Base-by-base conservation (phyloP, 2,888 invertebrate species). In the Diloba caeruleocephala region DNA sequence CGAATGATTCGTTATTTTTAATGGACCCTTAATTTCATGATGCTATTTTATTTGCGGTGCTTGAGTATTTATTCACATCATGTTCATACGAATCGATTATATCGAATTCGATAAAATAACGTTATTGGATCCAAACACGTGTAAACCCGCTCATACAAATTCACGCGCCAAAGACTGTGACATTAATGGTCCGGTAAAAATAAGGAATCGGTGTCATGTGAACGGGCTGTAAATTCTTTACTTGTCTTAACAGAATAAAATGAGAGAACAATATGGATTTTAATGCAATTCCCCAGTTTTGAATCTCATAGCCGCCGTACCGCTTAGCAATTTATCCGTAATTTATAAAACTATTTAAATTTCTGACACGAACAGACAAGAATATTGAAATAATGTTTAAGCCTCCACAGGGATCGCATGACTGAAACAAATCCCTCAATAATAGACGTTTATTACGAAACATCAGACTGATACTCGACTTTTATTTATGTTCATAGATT, bases 391-490 rank as follows among this genome's bases (percentile, higher is more conserved):
- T 54, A 65, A 38, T 5, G 33, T 49, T 26, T 31, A 34, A 33
- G 36, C 23, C 15, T 39, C 43, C 13, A 54, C 58, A 50, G 46
- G 50, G 51, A 60, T 78, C 49, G 76, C 76, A 68, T 76, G 76
- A 68, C 66, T 66, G 46, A 55, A 60, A 54, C 41, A 43, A 53
- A 78, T 77, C 58, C 61, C 64, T 74, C 71, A 78, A 72, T 57
- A 45, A 71, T 71, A 37, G 58, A 68, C 65, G 55, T 57, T 51
- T 60, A 60, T 76, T 74, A 64, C 55, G 36, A 37, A 66, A 61
- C 49, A 68, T 50, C 58, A 32, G 51, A 55, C 33, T 43, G 32
- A 50, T 57, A 56, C 57, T 55, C 48, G 17, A 46, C 14, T 55
- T 49, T 58, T 66, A 65, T 71, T 70, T 68, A 69, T 67, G 60